phyloP scores from a whole-genome alignment of 2,888 invertebrate species.

The Cantharis flavilabris region DNA sequence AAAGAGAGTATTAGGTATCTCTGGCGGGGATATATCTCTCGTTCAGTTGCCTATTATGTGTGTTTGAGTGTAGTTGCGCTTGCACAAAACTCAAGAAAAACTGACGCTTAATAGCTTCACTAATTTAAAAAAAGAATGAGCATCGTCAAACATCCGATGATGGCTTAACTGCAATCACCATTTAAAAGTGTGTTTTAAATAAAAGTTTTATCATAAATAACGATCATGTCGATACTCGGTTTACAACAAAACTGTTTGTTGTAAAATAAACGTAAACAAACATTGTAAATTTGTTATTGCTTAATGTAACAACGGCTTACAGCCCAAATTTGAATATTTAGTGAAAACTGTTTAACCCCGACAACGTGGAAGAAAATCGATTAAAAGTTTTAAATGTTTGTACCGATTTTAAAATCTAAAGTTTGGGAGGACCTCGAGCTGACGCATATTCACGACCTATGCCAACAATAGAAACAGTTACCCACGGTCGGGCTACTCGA shows the following conservation, averaged over 20 bases:
- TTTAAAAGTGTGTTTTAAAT: neutral
- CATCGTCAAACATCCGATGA: neutral
- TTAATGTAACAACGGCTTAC: neutral
- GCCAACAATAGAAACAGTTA: constrained; percentile 53
- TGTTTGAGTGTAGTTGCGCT: constrained; percentile 11
- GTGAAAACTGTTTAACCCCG: neutral
- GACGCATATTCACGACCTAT: constrained; percentile 48
- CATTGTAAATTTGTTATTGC: neutral
- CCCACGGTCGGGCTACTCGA: constrained; percentile 46
- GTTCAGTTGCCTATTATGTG: constrained; percentile 43
- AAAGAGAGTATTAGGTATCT: constrained; percentile 45
- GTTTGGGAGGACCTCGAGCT: constrained; percentile 37
- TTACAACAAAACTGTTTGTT: neutral
- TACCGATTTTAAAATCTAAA: constrained; percentile 23
- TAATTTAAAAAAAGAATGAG: neutral
- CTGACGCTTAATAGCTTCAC: neutral
- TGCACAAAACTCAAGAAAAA: neutral
- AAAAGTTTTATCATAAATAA: neutral
- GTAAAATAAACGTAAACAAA: neutral
- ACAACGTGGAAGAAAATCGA: neutral
- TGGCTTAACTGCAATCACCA: neutral
- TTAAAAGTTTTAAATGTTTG: neutral
- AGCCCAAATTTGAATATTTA: neutral
- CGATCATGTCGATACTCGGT: neutral
- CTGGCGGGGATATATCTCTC: constrained; percentile 46